These are phyloP conservation scores for Antigone vipio DNA, from an alignment of 2,113 vertebrate species.

Conservation along the genomic window DNA sequence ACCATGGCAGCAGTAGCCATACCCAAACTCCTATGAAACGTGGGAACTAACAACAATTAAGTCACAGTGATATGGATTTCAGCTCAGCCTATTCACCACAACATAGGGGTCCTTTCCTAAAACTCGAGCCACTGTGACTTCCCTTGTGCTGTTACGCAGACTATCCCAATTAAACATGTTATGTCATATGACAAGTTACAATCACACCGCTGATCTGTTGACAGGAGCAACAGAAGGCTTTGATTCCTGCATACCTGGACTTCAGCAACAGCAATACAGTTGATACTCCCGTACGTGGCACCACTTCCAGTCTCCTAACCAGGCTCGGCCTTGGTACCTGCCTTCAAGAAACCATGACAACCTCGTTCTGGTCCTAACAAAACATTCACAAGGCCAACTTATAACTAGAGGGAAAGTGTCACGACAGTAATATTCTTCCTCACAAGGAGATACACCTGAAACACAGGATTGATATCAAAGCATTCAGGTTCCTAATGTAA, in stretches of 20 bases:
- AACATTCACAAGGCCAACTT: background rate
- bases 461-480: background rate
- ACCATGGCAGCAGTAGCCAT: background rate
- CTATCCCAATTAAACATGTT: background rate
- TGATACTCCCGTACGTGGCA: background rate
- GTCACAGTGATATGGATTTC: background rate
- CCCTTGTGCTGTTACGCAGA: background rate
- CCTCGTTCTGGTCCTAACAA: background rate
- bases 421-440: background rate
- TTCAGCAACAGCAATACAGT: background rate
- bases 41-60: background rate
- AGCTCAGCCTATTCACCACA: background rate
- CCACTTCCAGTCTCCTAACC: background rate
- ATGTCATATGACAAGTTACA: background rate
- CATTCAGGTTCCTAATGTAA: background rate
- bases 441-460: background rate
- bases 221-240: background rate
- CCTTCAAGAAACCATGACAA: fast-evolving
- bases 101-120: background rate
- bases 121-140: fast-evolving
- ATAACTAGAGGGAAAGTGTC: background rate
- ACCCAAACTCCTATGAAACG: background rate
- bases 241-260: background rate
- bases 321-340: background rate
- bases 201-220: background rate